These are phyloP conservation scores for Glaucopsyche alexis DNA, from an alignment of 2,888 invertebrate species.

Conservation along the genomic window DNA sequence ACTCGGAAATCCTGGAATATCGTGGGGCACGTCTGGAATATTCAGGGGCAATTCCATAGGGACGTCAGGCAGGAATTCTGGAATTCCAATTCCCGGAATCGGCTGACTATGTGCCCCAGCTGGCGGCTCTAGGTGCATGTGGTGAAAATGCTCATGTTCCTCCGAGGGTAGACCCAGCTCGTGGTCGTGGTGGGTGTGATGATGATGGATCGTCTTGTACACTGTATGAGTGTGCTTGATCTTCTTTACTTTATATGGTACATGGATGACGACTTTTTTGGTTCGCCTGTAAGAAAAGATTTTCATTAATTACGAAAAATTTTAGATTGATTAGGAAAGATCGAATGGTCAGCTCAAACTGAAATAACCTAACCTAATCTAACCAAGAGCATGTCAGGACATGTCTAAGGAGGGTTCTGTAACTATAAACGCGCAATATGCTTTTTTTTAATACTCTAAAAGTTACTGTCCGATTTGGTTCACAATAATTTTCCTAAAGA, in stretches of 20 bases:
- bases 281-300: constrained; percentile 63
- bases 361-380: too few species aligned
- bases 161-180: constrained; percentile 56
- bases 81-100: constrained; percentile 61
- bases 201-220: constrained; percentile 83
- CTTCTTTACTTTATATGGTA: constrained; percentile 84
- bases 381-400: too few species aligned
- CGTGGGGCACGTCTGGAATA: constrained; percentile 52
- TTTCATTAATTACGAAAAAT: neutral
- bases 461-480: too few species aligned
- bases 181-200: constrained; percentile 65
- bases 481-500: too few species aligned
- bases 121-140: constrained; percentile 60
- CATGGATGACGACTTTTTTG: constrained; percentile 84
- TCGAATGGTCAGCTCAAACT: too few species aligned
- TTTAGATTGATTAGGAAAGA: too few species aligned
- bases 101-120: constrained; percentile 61
- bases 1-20: constrained; percentile 49
- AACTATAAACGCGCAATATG: too few species aligned
- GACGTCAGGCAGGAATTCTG: constrained; percentile 67
- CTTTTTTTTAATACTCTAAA: too few species aligned
- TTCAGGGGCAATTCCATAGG: constrained; percentile 54
- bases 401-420: too few species aligned
- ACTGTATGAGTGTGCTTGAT: constrained; percentile 86
- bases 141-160: constrained; percentile 75